These are phyloP conservation scores for Lepidotrigona ventralis DNA, from an alignment of 1,140 invertebrate species.

Conservation along the genomic window DNA sequence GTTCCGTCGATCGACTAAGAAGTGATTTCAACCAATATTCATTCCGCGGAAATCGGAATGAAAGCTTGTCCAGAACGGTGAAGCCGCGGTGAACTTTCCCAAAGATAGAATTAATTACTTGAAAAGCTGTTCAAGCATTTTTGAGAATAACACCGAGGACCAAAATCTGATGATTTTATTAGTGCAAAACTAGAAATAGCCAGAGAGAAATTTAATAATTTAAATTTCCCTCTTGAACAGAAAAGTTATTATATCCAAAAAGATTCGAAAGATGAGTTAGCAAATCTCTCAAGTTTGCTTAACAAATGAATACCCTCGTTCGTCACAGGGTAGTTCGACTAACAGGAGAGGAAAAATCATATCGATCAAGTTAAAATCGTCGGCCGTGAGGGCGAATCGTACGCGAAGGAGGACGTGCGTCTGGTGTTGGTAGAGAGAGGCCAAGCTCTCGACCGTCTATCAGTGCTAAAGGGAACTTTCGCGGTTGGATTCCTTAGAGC, in stretches of 20 bases:
- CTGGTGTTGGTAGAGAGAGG: background rate
- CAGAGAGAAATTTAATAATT: too few relatives aligned
- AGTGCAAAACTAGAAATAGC: too few relatives aligned
- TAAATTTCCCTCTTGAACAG: background rate
- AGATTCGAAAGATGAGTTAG: background rate
- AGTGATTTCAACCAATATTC: conserved; percentile 55
- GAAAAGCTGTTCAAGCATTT: too few relatives aligned
- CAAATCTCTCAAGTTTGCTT: background rate
- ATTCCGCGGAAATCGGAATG: conserved; percentile 28
- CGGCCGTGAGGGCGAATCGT: conserved; percentile 4
- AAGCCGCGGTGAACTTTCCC: too few relatives aligned
- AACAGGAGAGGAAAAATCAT: background rate
- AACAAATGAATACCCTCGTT: background rate
- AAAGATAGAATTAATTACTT: background rate
- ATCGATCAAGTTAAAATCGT: background rate
- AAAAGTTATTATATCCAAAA: background rate
- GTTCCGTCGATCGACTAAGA: conserved; percentile 46
- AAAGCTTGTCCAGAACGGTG: background rate
- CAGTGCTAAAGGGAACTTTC: conserved; percentile 50
- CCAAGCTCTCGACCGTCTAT: conserved; percentile 49
- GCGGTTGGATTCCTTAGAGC: conserved; percentile 55
- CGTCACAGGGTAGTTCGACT: background rate
- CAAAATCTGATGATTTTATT: too few relatives aligned
- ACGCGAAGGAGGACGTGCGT: background rate
- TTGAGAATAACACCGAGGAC: too few relatives aligned